Base-by-base conservation (phyloP, 2,797 vertebrate species). In the Glyptemys insculpta region DNA sequence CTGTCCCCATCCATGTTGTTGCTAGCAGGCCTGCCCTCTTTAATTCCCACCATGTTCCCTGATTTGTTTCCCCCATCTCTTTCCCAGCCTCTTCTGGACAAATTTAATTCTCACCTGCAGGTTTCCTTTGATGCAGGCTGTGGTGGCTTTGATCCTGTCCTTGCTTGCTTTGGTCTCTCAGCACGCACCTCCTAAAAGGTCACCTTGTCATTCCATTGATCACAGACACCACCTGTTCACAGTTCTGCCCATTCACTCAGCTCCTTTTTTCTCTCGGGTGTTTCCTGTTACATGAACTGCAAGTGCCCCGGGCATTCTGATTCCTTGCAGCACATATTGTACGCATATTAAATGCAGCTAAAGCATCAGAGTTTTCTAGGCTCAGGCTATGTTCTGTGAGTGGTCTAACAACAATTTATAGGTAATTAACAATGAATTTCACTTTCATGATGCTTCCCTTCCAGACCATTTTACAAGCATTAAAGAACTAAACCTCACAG, bases 381-480 rank as follows among this genome's bases (percentile, higher is more conserved):
- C 80, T 88, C 85, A 2, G 81, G 79, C 79, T 91, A 6, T 23
- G 87, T 25, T 7, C 80, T 74, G 25, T 4, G 18, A 94, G 49
- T 62, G 83, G 34, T 41, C 74, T 44, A 87, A 79, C 54, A 89
- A 74, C 44, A 34, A 34, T 27, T 89, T 91, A 93, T 95, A 91
- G 92, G 59, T 68, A 90, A 97, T 88, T 96, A 96, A 62, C 27
- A 34, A 90, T 93, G 86, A 79, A 79, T 91, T 91, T 89, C 88
- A 86, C 85, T 86, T 86, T 79, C 81, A 81, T 79, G 90, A 89
- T 59, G 34, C 79, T 88, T 90, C 81, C 59, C 90, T 93, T 94
- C 83, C 81, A 76, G 52, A 56, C 92, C 91, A 7, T 91, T 93
- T 96, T 47, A 95, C 0, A 34, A 94, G 88, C 6, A 0, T 37